Percentiles rank a stretch among this genome's conserved stretches.
These are phyloP conservation scores for Meliscaeva auricollis DNA, from an alignment of 2,888 invertebrate species.

Conservation along the genomic window DNA sequence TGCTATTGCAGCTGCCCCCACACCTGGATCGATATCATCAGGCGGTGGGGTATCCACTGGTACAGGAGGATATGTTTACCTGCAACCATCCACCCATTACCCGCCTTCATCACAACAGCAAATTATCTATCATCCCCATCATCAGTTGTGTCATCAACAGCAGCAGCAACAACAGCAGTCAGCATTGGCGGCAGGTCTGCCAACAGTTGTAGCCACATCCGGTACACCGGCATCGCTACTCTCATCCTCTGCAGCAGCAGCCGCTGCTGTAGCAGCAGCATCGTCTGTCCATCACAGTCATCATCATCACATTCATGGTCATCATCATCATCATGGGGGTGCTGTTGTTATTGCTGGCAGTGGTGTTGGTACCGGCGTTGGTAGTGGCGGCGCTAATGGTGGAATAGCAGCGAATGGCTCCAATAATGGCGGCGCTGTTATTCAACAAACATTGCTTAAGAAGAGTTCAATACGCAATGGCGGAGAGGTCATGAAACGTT, in stretches of 20 bases:
- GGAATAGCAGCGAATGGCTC: constrained; percentile 77
- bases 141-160: constrained; percentile 83
- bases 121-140: constrained; percentile 81
- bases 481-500: constrained; percentile 88
- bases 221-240: constrained; percentile 63
- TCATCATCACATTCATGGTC: constrained; percentile 81
- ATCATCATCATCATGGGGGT: constrained; percentile 82
- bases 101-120: constrained; percentile 81
- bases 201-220: constrained; percentile 67
- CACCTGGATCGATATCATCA: constrained; percentile 79
- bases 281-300: constrained; percentile 78
- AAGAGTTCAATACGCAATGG: constrained; percentile 87
- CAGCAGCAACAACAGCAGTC: constrained; percentile 79
- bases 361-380: constrained; percentile 81
- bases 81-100: constrained; percentile 82
- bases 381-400: constrained; percentile 78
- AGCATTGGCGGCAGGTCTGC: constrained; percentile 70
- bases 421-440: constrained; percentile 68
- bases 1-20: constrained; percentile 79
- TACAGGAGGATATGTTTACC: constrained; percentile 82
- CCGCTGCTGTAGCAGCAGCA: constrained; percentile 53
- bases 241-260: constrained; percentile 35
- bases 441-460: constrained; percentile 86
- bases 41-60: constrained; percentile 77
- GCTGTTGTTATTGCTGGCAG: constrained; percentile 83